Base-by-base conservation (phyloP, 2,888 invertebrate genomes). In the Nephrocerus scutellatus region DNA sequence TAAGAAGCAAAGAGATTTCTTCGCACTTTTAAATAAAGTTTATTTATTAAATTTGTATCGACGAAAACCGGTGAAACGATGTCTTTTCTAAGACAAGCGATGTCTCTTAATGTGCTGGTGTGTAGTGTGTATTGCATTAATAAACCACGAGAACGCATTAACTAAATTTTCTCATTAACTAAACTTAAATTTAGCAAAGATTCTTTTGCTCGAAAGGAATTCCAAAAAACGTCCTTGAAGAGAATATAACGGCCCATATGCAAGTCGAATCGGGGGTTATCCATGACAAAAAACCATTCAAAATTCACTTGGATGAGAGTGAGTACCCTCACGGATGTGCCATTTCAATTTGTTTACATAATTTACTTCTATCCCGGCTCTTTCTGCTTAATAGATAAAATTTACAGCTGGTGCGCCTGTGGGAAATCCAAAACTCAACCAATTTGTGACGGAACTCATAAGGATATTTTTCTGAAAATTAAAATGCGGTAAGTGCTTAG, bases 381-480 rank as follows among this genome's bases (percentile, higher is more conserved):
- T 20, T 22, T 29, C 7, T 60, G 62, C 37, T 13, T 32, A 34
- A 13, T 41, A 66, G 82, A 77, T 23, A 88, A 88, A 68, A 75
- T 71, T 2, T 95, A 95, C 65, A 68, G 75, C 19, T 98, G 96
- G 95, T 98, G 97, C 63, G 70, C 86, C 1, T 98, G 97, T 68
- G 98, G 98, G 1, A 79, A 82, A 49, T 95, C 95, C 44, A 85
- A 88, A 59, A 77, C 69, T 16, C 95, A 97, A 72, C 97, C 97
- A 0, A 72, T 97, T 28, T 98, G 97, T 68, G 97, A 98, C 72
- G 88, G 88, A 12, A 85, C 87, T 0, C 96, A 97, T 66, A 88
- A 74, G 62, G 80, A 79, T 62, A 70, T 77, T 14, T 80, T 75
- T 51, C 71, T 86, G 3, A 84, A 84, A 70, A 80, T 90, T 22